Percentiles rank a stretch among this genome's conserved stretches.
These are phyloP conservation scores for Oncorhynchus gorbuscha DNA, from an alignment of 2,113 vertebrate genomes.

Conservation along the genomic window DNA sequence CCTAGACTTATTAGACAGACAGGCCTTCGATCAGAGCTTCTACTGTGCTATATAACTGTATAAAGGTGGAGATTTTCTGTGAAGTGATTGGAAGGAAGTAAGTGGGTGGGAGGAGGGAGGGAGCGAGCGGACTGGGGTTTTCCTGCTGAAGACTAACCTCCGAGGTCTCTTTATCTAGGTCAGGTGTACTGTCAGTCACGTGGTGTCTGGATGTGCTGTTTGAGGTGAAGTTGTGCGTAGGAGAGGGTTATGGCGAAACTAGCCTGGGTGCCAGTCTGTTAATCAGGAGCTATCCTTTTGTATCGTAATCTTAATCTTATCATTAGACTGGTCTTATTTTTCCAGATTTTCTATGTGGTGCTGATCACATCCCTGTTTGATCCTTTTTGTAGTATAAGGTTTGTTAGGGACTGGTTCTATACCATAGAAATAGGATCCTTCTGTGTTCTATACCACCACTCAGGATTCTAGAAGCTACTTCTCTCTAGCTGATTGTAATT, in stretches of 20 bases:
- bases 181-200: conserved; percentile 8
- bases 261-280: background rate
- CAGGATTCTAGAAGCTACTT: background rate
- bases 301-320: background rate
- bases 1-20: too few relatives aligned
- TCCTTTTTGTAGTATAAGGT: background rate
- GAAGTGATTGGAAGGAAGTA: conserved; percentile 25
- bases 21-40: too few relatives aligned
- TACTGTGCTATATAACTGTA: too few relatives aligned
- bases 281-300: background rate
- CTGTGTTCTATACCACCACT: background rate
- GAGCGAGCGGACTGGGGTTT: conserved; percentile 8
- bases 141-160: conserved; percentile 20
- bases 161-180: background rate
- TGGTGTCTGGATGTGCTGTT: background rate
- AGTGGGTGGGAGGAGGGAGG: conserved; percentile 30
- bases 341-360: background rate
- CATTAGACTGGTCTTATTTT: background rate
- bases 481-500: conserved; percentile 3
- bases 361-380: background rate
- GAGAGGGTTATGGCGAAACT: too few relatives aligned
- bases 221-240: background rate
- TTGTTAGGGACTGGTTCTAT: background rate
- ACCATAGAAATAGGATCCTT: background rate
- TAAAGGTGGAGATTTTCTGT: background rate